Percentiles rank a stretch among this genome's conserved stretches.
Conservation (phyloP, 2,888 invertebrate genomes). For the Ditula angustiorana region DNA sequence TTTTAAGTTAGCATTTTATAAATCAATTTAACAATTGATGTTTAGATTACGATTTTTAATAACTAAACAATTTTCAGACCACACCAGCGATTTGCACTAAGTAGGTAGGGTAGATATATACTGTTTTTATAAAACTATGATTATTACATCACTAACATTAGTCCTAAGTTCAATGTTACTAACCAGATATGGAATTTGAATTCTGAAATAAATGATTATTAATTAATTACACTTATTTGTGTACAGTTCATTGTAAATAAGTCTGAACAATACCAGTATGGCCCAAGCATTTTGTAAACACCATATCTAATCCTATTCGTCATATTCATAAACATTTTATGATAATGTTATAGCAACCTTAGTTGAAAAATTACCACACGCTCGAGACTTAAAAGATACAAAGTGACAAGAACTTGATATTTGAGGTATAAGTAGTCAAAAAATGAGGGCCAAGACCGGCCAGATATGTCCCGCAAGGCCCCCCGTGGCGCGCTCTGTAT, state of each 20-base stretch:
- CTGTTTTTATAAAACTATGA: too few relatives aligned
- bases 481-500: conserved; percentile 52
- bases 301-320: background rate
- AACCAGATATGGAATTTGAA: too few relatives aligned
- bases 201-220: too few relatives aligned
- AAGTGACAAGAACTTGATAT: conserved; percentile 45
- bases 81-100: too few relatives aligned
- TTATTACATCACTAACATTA: too few relatives aligned
- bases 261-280: background rate
- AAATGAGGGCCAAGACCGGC: conserved; percentile 33
- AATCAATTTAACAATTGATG: too few relatives aligned
- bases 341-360: conserved; percentile 5
- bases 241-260: background rate
- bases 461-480: conserved; percentile 49
- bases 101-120: too few relatives aligned
- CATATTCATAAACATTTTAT: background rate
- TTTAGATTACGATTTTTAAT: too few relatives aligned
- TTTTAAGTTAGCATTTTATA: too few relatives aligned
- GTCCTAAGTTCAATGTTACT: too few relatives aligned
- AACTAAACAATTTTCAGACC: too few relatives aligned
- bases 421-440: conserved; percentile 37
- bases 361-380: conserved; percentile 7
- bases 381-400: conserved; percentile 17
- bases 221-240: too few relatives aligned
- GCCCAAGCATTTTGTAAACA: background rate